Evolutionary conservation across 2,113 vertebrate genomes (phyloP).

Genomic region (Nicator chloris): DNA sequence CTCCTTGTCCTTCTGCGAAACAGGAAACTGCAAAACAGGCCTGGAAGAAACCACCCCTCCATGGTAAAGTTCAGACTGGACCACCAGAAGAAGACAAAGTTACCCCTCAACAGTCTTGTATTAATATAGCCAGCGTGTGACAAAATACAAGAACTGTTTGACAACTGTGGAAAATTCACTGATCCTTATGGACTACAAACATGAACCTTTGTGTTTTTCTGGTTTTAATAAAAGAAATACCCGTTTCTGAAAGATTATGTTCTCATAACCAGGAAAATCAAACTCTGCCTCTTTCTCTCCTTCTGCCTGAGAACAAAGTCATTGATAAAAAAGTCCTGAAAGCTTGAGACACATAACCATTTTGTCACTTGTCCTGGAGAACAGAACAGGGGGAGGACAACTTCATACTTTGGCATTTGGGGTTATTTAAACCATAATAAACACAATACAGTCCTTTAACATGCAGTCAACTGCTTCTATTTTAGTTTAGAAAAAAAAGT

Average conservation of each 20-base stretch:
- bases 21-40: not conserved
- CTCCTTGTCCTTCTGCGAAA: not conserved
- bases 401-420: not conserved
- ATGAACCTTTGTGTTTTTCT: not conserved
- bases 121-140: not conserved
- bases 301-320: not conserved
- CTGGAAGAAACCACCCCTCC: not conserved
- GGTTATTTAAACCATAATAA: not conserved
- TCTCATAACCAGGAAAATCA: not conserved
- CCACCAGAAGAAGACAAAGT: not conserved
- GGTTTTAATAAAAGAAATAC: not conserved
- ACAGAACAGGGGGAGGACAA: not conserved
- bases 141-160: not conserved
- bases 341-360: not conserved
- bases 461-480: not conserved
- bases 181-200: not conserved
- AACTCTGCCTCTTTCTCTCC: not conserved
- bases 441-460: not conserved
- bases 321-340: not conserved
- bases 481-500: not conserved
- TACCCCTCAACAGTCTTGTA: not conserved
- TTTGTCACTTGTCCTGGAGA: not conserved
- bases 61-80: not conserved
- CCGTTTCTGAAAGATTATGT: not conserved
- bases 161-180: not conserved